phyloP scores from a whole-genome alignment of 2,113 vertebrate species.

The Gasterosteus aculeatus region DNA sequence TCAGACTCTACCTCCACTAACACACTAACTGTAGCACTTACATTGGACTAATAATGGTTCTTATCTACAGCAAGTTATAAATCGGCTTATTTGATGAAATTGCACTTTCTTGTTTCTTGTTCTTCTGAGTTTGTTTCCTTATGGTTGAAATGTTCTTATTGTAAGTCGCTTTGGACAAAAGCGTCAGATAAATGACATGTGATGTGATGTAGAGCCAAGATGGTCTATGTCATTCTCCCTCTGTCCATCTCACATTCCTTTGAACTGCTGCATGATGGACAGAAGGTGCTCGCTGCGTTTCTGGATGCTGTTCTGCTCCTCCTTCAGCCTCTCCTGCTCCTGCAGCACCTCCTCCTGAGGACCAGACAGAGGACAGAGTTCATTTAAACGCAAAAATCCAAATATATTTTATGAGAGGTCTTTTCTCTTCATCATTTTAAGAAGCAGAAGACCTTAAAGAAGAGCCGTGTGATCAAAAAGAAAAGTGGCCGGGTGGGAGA shows the following conservation, averaged over 20 bases:
- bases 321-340: constrained; percentile 80
- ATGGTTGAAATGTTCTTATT: too few species aligned
- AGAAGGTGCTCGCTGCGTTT: constrained; percentile 83
- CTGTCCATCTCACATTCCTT: constrained; percentile 81
- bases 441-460: not conserved
- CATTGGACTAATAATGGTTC: too few species aligned
- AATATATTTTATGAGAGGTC: too few species aligned
- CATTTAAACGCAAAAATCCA: not conserved
- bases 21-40: too few species aligned
- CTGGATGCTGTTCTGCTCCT: constrained; percentile 82
- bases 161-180: too few species aligned
- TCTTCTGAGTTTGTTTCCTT: too few species aligned
- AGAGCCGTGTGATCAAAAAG: not conserved
- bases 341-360: constrained; percentile 77
- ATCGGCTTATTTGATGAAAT: too few species aligned
- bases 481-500: not conserved
- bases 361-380: not conserved
- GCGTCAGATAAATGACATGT: too few species aligned
- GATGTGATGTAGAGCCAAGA: not conserved
- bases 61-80: too few species aligned
- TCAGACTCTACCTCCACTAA: too few species aligned
- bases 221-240: too few species aligned
- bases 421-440: not conserved
- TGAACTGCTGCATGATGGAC: constrained; percentile 88
- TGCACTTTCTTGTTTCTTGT: too few species aligned